Conservation (phyloP, 2,797 vertebrate genomes). For the Microctenopoma stevenorrisi region DNA sequence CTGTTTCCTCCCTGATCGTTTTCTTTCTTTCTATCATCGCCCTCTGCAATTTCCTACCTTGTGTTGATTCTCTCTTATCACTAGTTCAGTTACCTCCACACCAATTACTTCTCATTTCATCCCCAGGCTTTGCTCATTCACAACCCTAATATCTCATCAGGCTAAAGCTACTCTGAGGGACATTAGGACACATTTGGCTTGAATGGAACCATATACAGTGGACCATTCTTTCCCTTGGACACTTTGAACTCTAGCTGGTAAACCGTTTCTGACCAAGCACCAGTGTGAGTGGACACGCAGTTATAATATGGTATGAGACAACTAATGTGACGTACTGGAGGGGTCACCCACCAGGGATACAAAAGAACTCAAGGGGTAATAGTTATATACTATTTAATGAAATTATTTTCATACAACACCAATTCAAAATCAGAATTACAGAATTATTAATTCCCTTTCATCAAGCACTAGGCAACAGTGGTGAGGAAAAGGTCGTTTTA, state of each 20-base stretch:
- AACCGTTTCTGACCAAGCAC: constrained; percentile 1
- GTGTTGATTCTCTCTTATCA: background rate
- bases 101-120: background rate
- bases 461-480: too few species aligned
- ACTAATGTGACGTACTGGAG: background rate
- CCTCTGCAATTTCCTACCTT: background rate
- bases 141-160: background rate
- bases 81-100: background rate
- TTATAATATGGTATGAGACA: background rate
- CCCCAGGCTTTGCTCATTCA: background rate
- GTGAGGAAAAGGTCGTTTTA: too few species aligned
- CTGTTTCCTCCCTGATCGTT: background rate
- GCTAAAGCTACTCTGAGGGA: background rate
- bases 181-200: background rate
- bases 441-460: too few species aligned
- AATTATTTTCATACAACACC: too few species aligned
- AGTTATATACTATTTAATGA: background rate
- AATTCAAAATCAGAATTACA: too few species aligned
- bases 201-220: background rate
- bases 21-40: background rate
- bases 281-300: background rate
- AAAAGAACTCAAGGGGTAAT: too few species aligned
- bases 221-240: background rate
- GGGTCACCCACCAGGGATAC: too few species aligned
- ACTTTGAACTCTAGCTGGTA: background rate